Evolutionary conservation across 2,797 vertebrate species (phyloP).

Genomic region (Chrysocyon brachyurus): DNA sequence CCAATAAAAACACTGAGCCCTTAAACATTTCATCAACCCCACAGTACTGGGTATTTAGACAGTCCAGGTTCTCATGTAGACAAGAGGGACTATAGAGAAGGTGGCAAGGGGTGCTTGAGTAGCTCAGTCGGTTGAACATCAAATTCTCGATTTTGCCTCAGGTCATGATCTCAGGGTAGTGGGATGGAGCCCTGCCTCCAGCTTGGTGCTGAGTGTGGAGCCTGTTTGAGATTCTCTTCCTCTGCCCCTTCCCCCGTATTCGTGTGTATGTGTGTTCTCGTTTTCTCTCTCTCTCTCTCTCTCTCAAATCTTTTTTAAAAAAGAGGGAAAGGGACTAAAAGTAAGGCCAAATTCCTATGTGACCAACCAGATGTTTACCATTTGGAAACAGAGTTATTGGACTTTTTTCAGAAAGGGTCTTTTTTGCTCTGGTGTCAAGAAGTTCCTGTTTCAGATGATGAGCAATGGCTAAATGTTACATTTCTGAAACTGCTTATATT

Average conservation of each 20-base stretch:
- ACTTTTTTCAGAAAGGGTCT: neutral
- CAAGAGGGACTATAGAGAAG: neutral
- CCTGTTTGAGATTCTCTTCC: neutral
- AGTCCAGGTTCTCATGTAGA: neutral
- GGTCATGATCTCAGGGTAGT: neutral
- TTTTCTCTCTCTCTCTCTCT: too few relatives aligned
- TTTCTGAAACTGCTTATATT: conserved; percentile 53
- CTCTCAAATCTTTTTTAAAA: neutral
- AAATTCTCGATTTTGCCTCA: neutral
- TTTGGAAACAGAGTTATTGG: neutral
- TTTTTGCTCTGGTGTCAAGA: neutral
- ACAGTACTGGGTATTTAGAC: neutral
- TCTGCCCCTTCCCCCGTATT: neutral
- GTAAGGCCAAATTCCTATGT: neutral
- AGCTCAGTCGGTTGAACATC: neutral
- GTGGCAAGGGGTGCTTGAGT: neutral
- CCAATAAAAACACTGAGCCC: neutral
- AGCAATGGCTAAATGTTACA: conserved; percentile 52
- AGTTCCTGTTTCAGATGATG: conserved; percentile 44
- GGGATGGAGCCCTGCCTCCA: neutral
- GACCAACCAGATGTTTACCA: conserved; percentile 15
- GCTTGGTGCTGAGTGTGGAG: neutral
- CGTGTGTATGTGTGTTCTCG: too few relatives aligned
- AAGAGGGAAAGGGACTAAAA: neutral
- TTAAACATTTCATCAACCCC: neutral